Conservation (phyloP, 2,797 vertebrate genomes). For the Falco columbarius region DNA sequence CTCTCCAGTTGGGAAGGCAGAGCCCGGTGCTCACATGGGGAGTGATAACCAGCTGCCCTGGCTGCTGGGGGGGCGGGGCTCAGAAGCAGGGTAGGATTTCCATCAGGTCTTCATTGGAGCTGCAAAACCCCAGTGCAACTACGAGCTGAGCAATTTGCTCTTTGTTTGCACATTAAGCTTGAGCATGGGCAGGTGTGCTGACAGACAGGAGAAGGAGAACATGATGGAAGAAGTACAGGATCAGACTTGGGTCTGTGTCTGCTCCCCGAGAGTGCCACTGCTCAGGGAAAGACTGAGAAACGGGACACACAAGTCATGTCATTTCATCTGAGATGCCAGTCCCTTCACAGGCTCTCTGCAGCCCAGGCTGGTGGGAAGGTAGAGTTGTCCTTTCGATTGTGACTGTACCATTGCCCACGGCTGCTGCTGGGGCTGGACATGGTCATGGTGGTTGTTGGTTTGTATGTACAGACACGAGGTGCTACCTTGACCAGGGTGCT, state of each 20-base stretch:
- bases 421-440: fast-evolving
- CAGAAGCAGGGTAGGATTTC: background rate
- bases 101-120: background rate
- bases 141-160: fast-evolving
- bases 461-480: too few relatives aligned
- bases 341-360: fast-evolving
- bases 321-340: background rate
- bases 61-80: background rate
- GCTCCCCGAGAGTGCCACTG: background rate
- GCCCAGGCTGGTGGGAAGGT: background rate
- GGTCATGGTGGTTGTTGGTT: background rate
- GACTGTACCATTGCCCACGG: fast-evolving
- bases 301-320: fast-evolving
- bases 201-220: background rate
- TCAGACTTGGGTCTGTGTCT: background rate
- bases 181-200: background rate
- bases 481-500: too few relatives aligned
- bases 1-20: background rate
- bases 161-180: fast-evolving
- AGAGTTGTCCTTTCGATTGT: background rate
- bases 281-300: background rate
- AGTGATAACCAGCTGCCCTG: fast-evolving
- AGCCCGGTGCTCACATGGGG: fast-evolving
- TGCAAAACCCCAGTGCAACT: background rate
- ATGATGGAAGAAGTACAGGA: background rate